A percentile compares a stretch with the other conserved stretches of the same genome.
These are phyloP conservation scores for Spilarctia lutea DNA, from an alignment of 2,888 invertebrate species.

Conservation along the genomic window DNA sequence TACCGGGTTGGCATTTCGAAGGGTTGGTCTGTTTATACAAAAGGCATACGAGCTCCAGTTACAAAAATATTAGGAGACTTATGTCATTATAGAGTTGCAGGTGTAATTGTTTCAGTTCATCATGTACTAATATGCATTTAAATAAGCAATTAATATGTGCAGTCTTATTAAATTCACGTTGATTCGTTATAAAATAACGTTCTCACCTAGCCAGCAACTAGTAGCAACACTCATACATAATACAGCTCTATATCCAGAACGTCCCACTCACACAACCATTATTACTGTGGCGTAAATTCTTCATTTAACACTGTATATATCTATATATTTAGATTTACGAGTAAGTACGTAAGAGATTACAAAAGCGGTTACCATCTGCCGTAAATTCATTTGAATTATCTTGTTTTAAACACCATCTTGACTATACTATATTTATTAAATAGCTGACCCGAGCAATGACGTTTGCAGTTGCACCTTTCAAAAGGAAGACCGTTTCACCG, in stretches of 20 bases:
- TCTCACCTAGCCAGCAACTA: slow-evolving; percentile 2
- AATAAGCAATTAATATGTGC: no score
- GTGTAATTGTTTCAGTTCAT: no score
- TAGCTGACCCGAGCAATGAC: no score
- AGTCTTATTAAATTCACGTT: neutral
- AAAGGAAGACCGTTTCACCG: no score
- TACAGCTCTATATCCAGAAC: slow-evolving; percentile 31
- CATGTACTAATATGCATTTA: no score
- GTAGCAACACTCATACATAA: slow-evolving; percentile 15
- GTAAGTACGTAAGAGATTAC: neutral
- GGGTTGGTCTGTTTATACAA: no score
- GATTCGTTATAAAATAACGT: slow-evolving; percentile 6
- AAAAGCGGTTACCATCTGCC: neutral
- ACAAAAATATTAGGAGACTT: no score
- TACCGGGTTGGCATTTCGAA: no score
- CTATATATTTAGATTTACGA: neutral
- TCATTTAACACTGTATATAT: slow-evolving; percentile 14
- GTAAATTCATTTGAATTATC: neutral
- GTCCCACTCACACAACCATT: slow-evolving; percentile 29
- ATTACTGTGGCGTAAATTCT: slow-evolving; percentile 21
- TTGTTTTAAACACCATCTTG: neutral
- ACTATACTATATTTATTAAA: neutral
- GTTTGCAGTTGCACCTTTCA: no score
- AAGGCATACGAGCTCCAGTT: no score
- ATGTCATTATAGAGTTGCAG: no score